phyloP scores from a whole-genome alignment of 2,113 vertebrate genomes.

The Alethe castanea region DNA sequence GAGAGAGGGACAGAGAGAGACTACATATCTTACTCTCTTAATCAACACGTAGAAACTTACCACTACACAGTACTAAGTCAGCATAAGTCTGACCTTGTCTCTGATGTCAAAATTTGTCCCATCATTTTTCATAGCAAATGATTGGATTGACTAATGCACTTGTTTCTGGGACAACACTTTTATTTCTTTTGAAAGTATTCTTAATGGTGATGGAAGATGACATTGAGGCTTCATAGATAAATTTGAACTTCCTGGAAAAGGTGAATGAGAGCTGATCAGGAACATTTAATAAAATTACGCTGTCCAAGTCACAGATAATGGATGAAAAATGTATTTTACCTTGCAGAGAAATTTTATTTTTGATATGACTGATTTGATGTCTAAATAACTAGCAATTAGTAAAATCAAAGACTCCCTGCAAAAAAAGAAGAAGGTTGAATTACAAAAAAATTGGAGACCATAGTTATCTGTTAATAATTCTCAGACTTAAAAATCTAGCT shows the following conservation, averaged over 20 bases:
- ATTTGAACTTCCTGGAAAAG: constrained; percentile 30
- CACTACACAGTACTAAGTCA: neutral
- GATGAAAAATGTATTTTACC: neutral
- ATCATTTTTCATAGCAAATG: neutral
- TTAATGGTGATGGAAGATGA: constrained; percentile 30
- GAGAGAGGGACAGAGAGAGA: neutral
- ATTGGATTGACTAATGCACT: constrained; percentile 7
- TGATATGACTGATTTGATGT: neutral
- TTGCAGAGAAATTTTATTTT: neutral
- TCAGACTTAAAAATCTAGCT: neutral
- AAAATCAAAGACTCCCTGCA: neutral
- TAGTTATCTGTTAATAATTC: neutral
- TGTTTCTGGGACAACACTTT: neutral
- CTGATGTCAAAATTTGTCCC: neutral
- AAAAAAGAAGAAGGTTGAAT: neutral
- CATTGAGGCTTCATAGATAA: neutral
- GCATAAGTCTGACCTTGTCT: neutral
- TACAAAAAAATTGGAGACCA: neutral
- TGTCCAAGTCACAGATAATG: neutral
- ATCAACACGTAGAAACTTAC: neutral
- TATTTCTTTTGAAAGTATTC: neutral
- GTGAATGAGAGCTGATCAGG: neutral
- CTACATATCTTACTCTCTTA: neutral
- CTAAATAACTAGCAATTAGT: neutral
- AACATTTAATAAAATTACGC: neutral